Evolutionary conservation across 2,113 vertebrate genomes (phyloP), one percentile per base, ranked within the genome.

Genomic region (Leucopsar rothschildi): DNA sequence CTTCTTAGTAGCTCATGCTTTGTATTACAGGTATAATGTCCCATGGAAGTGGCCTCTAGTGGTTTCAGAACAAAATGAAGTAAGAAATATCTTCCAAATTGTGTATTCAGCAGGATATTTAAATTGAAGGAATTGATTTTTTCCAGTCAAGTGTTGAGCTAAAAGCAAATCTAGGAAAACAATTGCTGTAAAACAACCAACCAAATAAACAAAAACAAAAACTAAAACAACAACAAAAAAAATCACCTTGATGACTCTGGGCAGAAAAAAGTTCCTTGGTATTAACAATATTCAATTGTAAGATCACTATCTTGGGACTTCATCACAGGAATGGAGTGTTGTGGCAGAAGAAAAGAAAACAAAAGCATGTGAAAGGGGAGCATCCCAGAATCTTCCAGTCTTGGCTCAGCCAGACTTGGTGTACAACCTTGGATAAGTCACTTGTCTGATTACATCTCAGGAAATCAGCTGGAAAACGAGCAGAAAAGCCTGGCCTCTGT

Each of bases 61-160:
- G 60, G 45, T 63, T 95, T 95, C 83, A 93, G 70, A 91, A 79
- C 69, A 89, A 86, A 84, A 92, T 53, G 1, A 83, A 60, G 66
- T 71, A 72, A 93, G 71, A 90, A 91, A 70, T 71, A 52, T 52
- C 50, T 87, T 76, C 60, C n/a, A 76, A 24, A 57, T n/a, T 52
- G 47, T 81, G 23, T 56, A 90, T 82, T 73, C 61, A 63, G 31
- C 25, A 50, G 59, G 82, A 93, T 95, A 93, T 93, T 97, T 88
- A 95, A 95, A 92, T 66, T 63, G 86, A 83, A 88, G 22, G 28
- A 81, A 97, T 64, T 69, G 31, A 89, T 96, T 84, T 84, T 88
- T 92, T 80, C 71, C 52, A 52, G 31, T 85, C 57, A 90, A 86
- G 29, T 85, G 45, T 84, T 0, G 0, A 2, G 1, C 40, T 84